These are phyloP conservation scores for Synanthedon andrenaeformis DNA, from an alignment of 2,888 invertebrate genomes.

Conservation along the genomic window DNA sequence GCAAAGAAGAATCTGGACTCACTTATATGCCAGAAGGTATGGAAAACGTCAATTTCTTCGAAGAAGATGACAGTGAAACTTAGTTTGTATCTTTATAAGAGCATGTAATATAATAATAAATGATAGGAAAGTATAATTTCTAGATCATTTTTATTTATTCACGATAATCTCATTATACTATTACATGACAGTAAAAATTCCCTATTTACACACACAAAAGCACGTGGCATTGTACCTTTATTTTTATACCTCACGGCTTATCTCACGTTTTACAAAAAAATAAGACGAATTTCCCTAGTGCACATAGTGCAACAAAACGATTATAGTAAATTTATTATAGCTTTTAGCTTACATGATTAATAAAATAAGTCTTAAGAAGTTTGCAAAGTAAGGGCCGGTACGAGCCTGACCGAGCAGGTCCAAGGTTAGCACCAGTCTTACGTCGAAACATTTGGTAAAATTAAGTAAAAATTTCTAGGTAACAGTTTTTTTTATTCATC, in stretches of 20 bases:
- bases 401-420: no score
- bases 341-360: neutral
- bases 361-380: slow-evolving; percentile 33
- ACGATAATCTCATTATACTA: slow-evolving; percentile 67
- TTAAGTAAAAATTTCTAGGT: no score
- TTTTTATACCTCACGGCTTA: slow-evolving; percentile 37
- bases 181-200: slow-evolving; percentile 62
- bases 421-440: no score
- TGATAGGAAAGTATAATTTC: slow-evolving; percentile 5
- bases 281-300: slow-evolving; percentile 21
- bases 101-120: slow-evolving; percentile 6
- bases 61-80: slow-evolving; percentile 9
- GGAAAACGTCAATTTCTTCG: slow-evolving; percentile 72
- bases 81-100: neutral
- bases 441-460: no score
- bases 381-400: slow-evolving; percentile 17
- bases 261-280: slow-evolving; percentile 55
- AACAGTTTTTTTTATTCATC: no score
- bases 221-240: slow-evolving; percentile 50
- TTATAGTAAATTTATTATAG: neutral
- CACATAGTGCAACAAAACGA: neutral
- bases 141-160: slow-evolving; percentile 49
- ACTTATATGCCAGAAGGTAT: slow-evolving; percentile 78
- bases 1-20: slow-evolving; percentile 68
- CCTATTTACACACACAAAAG: slow-evolving; percentile 45